A percentile compares a stretch with the other conserved stretches of the same genome.
phyloP scores from a whole-genome alignment of 2,888 invertebrate genomes.

The Polyommatus iphigenia region DNA sequence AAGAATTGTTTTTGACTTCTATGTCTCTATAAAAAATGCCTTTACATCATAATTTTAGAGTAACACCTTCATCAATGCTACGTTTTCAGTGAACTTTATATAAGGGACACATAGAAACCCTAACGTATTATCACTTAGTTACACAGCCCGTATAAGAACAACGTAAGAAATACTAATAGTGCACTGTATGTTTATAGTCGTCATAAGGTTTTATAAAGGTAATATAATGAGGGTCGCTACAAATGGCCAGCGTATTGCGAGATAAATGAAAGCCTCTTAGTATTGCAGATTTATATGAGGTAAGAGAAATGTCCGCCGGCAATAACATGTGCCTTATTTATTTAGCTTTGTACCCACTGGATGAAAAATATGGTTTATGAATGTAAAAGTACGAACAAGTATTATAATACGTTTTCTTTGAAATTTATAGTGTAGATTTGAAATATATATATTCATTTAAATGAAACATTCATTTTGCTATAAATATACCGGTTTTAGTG shows the following conservation, averaged over 20 bases:
- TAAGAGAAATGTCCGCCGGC: background rate
- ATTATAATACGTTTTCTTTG: background rate
- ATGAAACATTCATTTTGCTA: no score
- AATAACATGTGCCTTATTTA: constrained; percentile 14
- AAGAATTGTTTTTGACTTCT: no score
- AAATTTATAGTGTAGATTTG: background rate
- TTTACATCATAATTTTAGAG: no score
- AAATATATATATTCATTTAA: background rate
- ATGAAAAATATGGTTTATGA: background rate
- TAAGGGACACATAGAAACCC: no score
- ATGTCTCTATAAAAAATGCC: no score
- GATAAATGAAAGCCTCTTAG: constrained; percentile 15
- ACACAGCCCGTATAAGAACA: background rate
- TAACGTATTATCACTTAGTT: background rate
- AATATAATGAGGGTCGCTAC: constrained; percentile 10
- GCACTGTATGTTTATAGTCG: background rate
- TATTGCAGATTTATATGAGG: constrained; percentile 16
- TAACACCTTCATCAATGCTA: no score
- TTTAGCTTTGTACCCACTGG: background rate
- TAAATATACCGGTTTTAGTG: no score
- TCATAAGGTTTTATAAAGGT: constrained; percentile 9
- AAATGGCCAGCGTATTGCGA: constrained; percentile 3
- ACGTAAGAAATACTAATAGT: background rate
- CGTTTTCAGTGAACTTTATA: no score
- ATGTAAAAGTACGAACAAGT: background rate